phyloP scores from a whole-genome alignment of 2,113 vertebrate genomes.

The Seriola rivoliana region DNA sequence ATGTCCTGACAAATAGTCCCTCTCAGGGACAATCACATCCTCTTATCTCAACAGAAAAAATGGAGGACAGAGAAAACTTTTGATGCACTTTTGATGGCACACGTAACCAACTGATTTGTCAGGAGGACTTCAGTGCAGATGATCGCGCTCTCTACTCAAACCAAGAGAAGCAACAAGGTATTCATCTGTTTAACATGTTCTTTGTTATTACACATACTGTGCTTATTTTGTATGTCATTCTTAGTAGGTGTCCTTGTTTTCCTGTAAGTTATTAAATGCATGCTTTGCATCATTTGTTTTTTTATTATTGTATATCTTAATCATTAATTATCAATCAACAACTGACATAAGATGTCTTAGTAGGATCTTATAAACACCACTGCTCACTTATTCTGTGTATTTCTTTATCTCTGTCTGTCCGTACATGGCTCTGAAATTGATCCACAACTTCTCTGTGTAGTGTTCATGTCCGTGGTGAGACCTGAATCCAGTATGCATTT shows the following conservation, averaged over 20 bases:
- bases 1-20: conserved; percentile 68
- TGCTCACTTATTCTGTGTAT: not conserved
- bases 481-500: conserved; percentile 27
- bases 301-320: not conserved
- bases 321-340: not conserved
- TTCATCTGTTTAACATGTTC: not conserved
- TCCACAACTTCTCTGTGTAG: conserved; percentile 48
- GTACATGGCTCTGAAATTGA: conserved; percentile 11
- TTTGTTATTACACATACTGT: not conserved
- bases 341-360: not conserved
- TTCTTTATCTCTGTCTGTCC: not conserved
- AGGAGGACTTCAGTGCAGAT: conserved; percentile 41
- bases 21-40: not conserved
- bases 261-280: not conserved
- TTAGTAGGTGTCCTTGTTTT: not conserved
- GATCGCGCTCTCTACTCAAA: conserved; percentile 17
- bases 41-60: conserved; percentile 50
- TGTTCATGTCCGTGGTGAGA: conserved; percentile 62
- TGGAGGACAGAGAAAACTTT: conserved; percentile 50
- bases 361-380: not conserved
- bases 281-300: not conserved
- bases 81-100: not conserved
- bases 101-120: conserved; percentile 57
- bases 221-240: not conserved
- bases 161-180: conserved; percentile 64